These are phyloP conservation scores for Nemoura dubitans DNA, from an alignment of 2,888 invertebrate genomes.

Conservation along the genomic window DNA sequence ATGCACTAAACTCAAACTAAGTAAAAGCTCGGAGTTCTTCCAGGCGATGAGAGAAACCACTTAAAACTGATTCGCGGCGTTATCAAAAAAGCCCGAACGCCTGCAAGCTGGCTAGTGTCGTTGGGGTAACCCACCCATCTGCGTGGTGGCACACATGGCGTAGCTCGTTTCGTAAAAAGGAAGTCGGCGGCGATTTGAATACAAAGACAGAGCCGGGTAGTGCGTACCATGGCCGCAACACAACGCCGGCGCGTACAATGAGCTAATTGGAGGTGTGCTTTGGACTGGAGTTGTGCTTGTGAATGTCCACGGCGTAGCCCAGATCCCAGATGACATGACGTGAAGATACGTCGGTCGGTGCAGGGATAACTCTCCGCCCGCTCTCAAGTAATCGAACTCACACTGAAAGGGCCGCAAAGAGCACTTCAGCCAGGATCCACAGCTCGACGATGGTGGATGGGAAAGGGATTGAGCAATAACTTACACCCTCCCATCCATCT, in stretches of 20 bases:
- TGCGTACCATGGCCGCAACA: neutral
- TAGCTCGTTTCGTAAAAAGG: neutral
- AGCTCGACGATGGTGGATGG: neutral
- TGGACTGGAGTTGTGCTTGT: neutral
- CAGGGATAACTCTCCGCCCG: neutral
- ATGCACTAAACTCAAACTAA: neutral
- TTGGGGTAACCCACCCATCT: neutral
- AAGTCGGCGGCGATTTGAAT: neutral
- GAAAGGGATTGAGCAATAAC: constrained; percentile 7
- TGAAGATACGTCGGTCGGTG: neutral
- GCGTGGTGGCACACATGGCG: neutral
- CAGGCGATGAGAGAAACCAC: neutral
- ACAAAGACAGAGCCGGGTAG: neutral
- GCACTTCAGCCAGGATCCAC: neutral
- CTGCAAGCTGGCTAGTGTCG: neutral
- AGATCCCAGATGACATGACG: neutral
- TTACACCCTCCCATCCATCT: neutral
- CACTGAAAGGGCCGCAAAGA: neutral
- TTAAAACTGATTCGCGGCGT: neutral
- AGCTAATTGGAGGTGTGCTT: constrained; percentile 1
- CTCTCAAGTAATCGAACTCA: neutral
- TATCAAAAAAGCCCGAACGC: neutral
- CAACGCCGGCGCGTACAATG: neutral
- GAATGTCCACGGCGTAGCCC: neutral
- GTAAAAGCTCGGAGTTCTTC: neutral